Evolutionary conservation across 1,140 invertebrate genomes (phyloP), one percentile per base, ranked within the genome.

Genomic region (Drosophila rhopaloa): DNA sequence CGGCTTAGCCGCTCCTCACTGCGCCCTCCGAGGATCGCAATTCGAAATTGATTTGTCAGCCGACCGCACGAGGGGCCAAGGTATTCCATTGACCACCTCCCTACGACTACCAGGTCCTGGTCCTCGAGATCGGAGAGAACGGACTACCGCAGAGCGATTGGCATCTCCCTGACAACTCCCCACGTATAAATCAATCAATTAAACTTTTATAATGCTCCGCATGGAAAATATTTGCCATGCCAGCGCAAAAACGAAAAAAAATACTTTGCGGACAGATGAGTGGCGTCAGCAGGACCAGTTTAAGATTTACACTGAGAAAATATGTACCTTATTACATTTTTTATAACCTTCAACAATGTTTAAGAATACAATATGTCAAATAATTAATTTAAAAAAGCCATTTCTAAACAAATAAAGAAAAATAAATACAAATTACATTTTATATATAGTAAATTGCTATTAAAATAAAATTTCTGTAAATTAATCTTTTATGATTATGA

Each of bases 161-260:
- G 43, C 76, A 62, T 11, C 27, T 41, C 47, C 35, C 50, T 60
- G 76, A 84, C 81, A 84, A 84, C 81, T 76, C 48, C 58, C 47
- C 53, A 60, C 43, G 74, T 89, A 89, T 89, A 89, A 89, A 89
- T 89, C 84, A 89, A 89, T 89, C 84, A 89, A 89, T 89, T 89
- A 89, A 84, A 89, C 82, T 84, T 84, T 74, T 88, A 88, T 80
- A 83, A 83, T 80, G 75, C 68, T 54, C 62, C 57, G 70, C 77
- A 84, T 83, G 79, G 62, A 79, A 88, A 88, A 83, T 88, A 88
- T 88, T 65, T 82, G 50, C 66, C 40, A 38, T 40, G 46, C 53
- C 47, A 35, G 13, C 24, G 47, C 54, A 77, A 82, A 80, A 53
- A 43, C 10, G 7, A 32, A n/a, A 35, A 55, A 61, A 56, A 40